Base-by-base conservation (phyloP, 2,797 vertebrate species). In the Typhlichthys eigenmanni region DNA sequence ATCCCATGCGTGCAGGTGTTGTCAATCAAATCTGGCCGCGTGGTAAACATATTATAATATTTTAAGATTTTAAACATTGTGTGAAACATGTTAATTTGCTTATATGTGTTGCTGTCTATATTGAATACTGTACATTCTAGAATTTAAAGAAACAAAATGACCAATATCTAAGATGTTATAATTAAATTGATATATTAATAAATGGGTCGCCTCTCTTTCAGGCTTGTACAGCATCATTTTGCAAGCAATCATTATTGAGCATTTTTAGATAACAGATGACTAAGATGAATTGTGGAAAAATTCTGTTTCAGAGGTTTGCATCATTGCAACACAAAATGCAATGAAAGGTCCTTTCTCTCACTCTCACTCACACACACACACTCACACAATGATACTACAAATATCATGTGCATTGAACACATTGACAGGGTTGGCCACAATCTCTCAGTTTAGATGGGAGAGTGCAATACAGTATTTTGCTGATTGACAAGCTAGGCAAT, bases 1-100 rank as follows among this genome's bases (percentile, higher is more conserved):
- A 72, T 59, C 65, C 19, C 13, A 66, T 76, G 61, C 70, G 14
- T 58, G 47, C 88, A 88, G 84, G 81, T 85, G 80, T 83, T 78
- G 64, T 56, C 57, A 68, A 45, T 49, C 38, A 34, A 64, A 16
- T 46, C 48, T 29, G 13, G 13, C 6, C 32, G 19, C 9, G 58
- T 72, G 68, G 68, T 19, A 12, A 38, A 6, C 34, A 38, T 38
- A 3, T 38, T 24, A 4, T 29, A 29, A 29, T 4, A 29, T 29
- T 29, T 29, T 29, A 29, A 29, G 4, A 29, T 29, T 4, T 4
- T 29, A 29, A 29, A 4, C 24, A 29, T 29, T 29, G 24, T 29
- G 24, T 29, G 24, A 29, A 29, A 29, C 24, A 29, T 29, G 24
- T 29, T 29, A 1, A 29, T 29, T 29, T 29, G 24, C 24, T 4